Conservation (phyloP, 1,140 invertebrate species). For the Formica selysi region DNA sequence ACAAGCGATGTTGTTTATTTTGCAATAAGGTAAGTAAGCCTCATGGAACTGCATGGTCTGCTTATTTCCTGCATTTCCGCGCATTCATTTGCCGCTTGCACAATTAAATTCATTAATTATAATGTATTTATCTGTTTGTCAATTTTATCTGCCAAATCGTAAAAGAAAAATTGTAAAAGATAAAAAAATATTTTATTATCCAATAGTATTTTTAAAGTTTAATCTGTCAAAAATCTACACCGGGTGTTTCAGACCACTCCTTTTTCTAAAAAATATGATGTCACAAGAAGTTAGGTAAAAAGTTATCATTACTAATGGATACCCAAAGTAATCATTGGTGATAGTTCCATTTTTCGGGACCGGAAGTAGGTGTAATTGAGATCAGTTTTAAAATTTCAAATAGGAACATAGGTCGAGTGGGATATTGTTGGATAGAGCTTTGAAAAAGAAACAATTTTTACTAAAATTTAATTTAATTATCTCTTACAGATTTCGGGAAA, state of each 20-base stretch:
- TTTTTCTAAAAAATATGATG: too few relatives aligned
- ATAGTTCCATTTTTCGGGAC: too few relatives aligned
- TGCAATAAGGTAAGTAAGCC: background rate
- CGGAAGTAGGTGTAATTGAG: too few relatives aligned
- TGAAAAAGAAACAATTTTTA: constrained; percentile 15
- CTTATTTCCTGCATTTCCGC: constrained; percentile 16
- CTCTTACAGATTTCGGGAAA: constrained; percentile 1
- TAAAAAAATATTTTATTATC: background rate
- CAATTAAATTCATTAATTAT: constrained; percentile 10
- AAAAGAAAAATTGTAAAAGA: background rate
- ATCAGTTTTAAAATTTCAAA: too few relatives aligned
- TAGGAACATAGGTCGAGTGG: too few relatives aligned
- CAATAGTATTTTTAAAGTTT: background rate
- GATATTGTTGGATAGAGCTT: constrained; percentile 25
- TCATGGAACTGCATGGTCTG: background rate
- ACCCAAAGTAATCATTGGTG: too few relatives aligned
- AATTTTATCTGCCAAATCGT: background rate
- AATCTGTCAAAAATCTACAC: too few relatives aligned
- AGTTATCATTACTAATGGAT: too few relatives aligned
- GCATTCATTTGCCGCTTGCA: background rate
- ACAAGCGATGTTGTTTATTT: constrained; percentile 2
- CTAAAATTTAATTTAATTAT: constrained; percentile 39
- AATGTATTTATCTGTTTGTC: background rate
- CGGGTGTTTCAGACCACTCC: too few relatives aligned
- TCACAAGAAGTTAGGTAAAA: too few relatives aligned